These are phyloP conservation scores for Lamellibrachia luymesi DNA, from an alignment of 1,140 invertebrate genomes.

Conservation along the genomic window DNA sequence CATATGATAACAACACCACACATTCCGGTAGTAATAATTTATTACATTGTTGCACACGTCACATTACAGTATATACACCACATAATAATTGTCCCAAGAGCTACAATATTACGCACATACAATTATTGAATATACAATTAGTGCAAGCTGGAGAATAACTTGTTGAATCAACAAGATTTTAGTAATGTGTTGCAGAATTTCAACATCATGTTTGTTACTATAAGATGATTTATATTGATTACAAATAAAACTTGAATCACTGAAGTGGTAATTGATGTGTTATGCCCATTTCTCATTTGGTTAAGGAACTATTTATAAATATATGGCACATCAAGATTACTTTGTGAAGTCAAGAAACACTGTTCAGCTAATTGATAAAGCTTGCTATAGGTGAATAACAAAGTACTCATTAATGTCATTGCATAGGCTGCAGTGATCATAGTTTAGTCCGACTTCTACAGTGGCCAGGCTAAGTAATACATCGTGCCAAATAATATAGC, in stretches of 20 bases:
- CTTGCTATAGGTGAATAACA: not conserved
- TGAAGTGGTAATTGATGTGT: not conserved
- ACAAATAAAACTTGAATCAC: not conserved
- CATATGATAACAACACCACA: not conserved
- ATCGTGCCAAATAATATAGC: not conserved
- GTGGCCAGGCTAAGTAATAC: not conserved
- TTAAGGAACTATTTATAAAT: not conserved
- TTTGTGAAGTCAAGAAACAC: not conserved
- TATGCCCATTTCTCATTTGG: not conserved
- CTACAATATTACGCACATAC: not conserved
- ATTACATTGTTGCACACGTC: not conserved
- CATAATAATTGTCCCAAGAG: not conserved
- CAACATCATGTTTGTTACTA: not conserved
- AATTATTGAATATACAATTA: not conserved
- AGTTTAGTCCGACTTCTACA: not conserved
- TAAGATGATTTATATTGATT: not conserved
- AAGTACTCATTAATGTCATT: not conserved
- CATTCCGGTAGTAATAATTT: not conserved
- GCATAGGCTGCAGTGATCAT: constrained; percentile 3
- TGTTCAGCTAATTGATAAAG: not conserved
- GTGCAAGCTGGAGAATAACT: not conserved
- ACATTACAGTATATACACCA: not conserved
- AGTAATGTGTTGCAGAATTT: not conserved
- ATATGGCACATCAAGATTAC: not conserved
- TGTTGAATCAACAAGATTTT: not conserved